A percentile compares a stretch with the other conserved stretches of the same genome.
phyloP scores from a whole-genome alignment of 2,113 vertebrate genomes.

The Pyxicephalus adspersus region DNA sequence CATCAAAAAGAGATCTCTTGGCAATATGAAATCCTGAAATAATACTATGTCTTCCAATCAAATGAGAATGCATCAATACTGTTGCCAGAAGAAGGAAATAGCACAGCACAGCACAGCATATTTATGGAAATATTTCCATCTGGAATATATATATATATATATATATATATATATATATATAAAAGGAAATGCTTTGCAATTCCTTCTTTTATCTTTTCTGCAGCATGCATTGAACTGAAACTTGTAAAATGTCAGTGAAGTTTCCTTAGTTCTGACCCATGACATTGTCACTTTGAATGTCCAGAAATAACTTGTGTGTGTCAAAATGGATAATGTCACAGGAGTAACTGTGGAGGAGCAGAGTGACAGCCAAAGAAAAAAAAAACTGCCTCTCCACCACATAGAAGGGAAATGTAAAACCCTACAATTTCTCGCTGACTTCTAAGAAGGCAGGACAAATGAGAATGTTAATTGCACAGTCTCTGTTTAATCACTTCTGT shows the following conservation, averaged over 20 bases:
- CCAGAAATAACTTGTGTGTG: slow-evolving; percentile 50
- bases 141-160: background rate
- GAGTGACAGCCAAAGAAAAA: slow-evolving; percentile 26
- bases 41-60: too few species aligned
- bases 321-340: slow-evolving; percentile 25
- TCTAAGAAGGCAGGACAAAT: background rate
- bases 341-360: slow-evolving; percentile 30
- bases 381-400: accelerated
- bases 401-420: background rate
- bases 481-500: slow-evolving; percentile 44
- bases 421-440: accelerated
- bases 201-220: slow-evolving; percentile 25
- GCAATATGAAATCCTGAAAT: too few species aligned
- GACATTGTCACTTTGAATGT: slow-evolving; percentile 19
- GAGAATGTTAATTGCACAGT: background rate
- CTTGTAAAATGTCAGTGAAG: slow-evolving; percentile 42
- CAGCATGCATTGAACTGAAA: slow-evolving; percentile 31
- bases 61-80: too few species aligned
- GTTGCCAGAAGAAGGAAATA: too few species aligned
- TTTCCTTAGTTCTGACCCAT: slow-evolving; percentile 41
- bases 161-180: background rate
- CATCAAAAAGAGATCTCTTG: too few species aligned
- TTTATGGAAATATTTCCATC: background rate
- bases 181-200: background rate
- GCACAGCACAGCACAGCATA: too few species aligned